phyloP scores from a whole-genome alignment of 2,797 vertebrate genomes.

The Diplodus sargus region DNA sequence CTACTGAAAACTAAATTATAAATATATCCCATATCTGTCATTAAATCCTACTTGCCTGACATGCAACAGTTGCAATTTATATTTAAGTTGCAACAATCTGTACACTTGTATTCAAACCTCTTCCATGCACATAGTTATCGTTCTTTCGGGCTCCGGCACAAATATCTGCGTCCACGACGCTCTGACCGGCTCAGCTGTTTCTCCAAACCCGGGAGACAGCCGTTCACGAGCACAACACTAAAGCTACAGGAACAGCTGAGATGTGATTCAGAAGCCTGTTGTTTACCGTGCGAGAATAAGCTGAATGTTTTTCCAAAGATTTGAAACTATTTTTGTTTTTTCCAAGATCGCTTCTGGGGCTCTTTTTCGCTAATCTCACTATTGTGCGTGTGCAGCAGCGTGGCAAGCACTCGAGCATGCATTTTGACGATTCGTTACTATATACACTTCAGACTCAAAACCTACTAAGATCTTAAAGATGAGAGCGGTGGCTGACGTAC shows the following conservation, averaged over 20 bases:
- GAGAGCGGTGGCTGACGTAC: neutral
- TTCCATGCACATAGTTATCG: neutral
- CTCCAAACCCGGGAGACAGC: neutral
- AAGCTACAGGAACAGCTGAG: neutral
- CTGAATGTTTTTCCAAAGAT: neutral
- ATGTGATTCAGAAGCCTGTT: neutral
- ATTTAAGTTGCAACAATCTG: neutral
- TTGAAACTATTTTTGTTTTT: neutral
- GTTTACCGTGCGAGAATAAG: neutral
- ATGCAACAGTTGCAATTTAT: neutral
- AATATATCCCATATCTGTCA: too few species aligned
- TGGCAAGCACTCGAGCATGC: neutral
- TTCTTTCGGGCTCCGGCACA: neutral
- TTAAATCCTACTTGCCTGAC: too few species aligned
- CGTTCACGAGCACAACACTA: neutral
- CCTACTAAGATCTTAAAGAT: neutral
- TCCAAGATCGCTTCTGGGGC: too few species aligned
- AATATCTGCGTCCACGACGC: neutral
- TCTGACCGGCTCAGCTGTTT: constrained; percentile 11
- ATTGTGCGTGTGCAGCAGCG: neutral
- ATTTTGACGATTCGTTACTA: neutral
- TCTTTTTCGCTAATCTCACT: too few species aligned
- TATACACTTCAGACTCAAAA: neutral
- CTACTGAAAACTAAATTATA: too few species aligned
- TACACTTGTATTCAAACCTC: too few species aligned